Conservation (phyloP, 2,888 invertebrate genomes). For the Papilio protenor region DNA sequence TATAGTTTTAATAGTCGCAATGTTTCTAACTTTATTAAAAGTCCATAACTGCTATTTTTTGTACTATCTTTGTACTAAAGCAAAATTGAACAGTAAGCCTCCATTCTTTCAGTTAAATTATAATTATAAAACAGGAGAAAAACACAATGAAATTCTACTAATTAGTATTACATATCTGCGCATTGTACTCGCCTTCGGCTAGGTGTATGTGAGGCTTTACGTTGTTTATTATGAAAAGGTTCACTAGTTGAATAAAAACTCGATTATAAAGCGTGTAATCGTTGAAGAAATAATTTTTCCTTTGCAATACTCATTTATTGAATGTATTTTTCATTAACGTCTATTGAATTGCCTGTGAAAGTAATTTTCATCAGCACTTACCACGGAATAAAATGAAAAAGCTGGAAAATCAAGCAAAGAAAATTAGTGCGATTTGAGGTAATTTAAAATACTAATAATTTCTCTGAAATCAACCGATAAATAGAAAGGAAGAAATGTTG, state of each 20-base stretch:
- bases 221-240: constrained; percentile 23
- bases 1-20: no score
- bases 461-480: neutral
- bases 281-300: constrained; percentile 34
- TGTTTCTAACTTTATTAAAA: neutral
- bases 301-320: constrained; percentile 37
- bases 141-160: constrained; percentile 10
- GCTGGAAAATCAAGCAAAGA: constrained; percentile 10
- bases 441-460: constrained; percentile 16
- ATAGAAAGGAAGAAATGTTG: neutral
- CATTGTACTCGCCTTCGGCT: neutral
- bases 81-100: neutral
- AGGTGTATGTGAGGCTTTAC: constrained; percentile 6
- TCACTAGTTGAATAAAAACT: constrained; percentile 23
- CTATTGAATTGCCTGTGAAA: constrained; percentile 36
- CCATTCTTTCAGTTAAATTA: neutral
- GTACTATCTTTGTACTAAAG: neutral
- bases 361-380: constrained; percentile 37
- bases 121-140: neutral
- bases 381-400: constrained; percentile 9
- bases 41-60: neutral
- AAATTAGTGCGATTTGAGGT: constrained; percentile 11
- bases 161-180: constrained; percentile 19
- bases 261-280: constrained; percentile 35
- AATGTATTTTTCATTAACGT: constrained; percentile 38